Conservation (phyloP, 2,113 vertebrate species). For the Notothenia coriiceps region DNA sequence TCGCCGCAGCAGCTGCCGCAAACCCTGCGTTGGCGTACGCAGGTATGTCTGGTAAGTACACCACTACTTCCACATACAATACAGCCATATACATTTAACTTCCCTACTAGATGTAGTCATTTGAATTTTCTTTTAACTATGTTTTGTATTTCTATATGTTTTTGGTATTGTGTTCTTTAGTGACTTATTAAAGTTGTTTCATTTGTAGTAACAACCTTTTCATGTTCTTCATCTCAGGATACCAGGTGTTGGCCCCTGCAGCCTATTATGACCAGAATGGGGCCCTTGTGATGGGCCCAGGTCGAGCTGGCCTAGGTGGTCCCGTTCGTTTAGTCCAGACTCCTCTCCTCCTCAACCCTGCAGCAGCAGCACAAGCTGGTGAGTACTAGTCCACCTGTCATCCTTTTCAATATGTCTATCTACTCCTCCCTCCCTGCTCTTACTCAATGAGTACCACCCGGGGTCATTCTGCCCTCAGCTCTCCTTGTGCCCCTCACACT, state of each 20-base stretch:
- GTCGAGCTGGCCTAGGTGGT: constrained; percentile 91
- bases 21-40: constrained; percentile 95
- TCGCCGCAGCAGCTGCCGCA: constrained; percentile 89
- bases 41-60: constrained; percentile 92
- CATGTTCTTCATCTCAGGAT: constrained; percentile 81
- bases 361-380: constrained; percentile 96
- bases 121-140: background rate
- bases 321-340: constrained; percentile 95
- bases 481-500: background rate
- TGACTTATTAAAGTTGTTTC: background rate
- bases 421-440: constrained; percentile 2
- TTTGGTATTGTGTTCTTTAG: background rate
- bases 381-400: constrained; percentile 19
- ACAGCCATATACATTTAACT: background rate
- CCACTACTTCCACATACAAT: background rate
- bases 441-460: background rate
- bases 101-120: background rate
- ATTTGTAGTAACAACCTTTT: background rate
- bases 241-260: constrained; percentile 95
- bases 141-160: background rate
- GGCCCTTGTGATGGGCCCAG: constrained; percentile 94
- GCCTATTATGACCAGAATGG: constrained; percentile 98
- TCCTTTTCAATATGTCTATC: background rate
- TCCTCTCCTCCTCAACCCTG: constrained; percentile 94
- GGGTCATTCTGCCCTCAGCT: background rate